These are phyloP conservation scores for Daubentonia madagascariensis DNA, from an alignment of 2,113 vertebrate genomes.

Conservation along the genomic window DNA sequence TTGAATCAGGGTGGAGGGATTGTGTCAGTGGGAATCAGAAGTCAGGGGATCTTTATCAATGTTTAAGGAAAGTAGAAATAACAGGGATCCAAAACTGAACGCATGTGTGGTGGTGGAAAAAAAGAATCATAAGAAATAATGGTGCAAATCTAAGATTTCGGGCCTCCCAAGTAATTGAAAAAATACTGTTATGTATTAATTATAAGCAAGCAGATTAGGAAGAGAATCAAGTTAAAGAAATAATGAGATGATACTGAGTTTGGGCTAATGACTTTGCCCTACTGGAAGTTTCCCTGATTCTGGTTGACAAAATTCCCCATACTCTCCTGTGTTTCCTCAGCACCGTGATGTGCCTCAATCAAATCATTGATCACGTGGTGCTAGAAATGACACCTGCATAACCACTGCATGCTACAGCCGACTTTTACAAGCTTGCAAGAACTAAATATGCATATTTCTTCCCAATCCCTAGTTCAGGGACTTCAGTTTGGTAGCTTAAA, in stretches of 20 bases:
- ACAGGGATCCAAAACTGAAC: not conserved
- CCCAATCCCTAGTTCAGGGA: not conserved
- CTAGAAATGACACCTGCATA: not conserved
- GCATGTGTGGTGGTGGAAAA: not conserved
- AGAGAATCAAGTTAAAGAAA: not conserved
- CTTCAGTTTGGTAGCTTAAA: not conserved
- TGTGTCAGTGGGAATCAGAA: not conserved
- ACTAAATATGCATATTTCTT: not conserved
- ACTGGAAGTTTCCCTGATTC: not conserved
- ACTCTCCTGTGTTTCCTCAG: not conserved
- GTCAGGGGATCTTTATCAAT: not conserved
- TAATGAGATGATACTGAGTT: not conserved
- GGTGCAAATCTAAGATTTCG: not conserved
- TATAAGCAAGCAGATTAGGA: not conserved
- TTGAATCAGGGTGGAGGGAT: not conserved
- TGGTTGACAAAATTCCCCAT: not conserved
- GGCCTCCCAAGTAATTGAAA: not conserved
- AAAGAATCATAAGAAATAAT: not conserved
- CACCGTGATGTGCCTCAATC: not conserved
- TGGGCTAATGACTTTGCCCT: not conserved
- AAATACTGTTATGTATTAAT: not conserved
- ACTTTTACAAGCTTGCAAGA: not conserved
- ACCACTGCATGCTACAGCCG: accelerated
- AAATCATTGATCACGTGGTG: not conserved
- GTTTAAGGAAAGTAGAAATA: not conserved